Evolutionary conservation across 2,113 vertebrate species (phyloP).

Genomic region (Tragelaphus imberbis): DNA sequence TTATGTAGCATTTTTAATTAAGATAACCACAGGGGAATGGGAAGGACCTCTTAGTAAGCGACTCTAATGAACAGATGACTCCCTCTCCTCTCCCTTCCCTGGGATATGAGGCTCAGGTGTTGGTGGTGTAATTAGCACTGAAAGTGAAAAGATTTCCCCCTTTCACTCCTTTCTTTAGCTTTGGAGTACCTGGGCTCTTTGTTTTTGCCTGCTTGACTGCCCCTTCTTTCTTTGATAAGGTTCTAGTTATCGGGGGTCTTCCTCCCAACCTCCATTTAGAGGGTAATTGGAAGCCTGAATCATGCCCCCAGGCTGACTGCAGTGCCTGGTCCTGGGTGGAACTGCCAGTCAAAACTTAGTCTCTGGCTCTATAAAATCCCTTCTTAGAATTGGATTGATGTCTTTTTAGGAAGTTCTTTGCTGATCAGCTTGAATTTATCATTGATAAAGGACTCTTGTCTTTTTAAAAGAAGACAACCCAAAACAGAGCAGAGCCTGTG

Average conservation of each 20-base stretch:
- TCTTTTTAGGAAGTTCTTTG: slow-evolving; percentile 15
- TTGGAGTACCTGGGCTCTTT: not conserved
- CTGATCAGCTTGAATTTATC: not conserved
- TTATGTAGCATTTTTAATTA: not conserved
- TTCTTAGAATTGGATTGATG: not conserved
- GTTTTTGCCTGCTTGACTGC: not conserved
- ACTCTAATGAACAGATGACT: not conserved
- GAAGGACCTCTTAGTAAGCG: not conserved
- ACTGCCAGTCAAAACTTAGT: not conserved
- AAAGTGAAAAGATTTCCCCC: not conserved
- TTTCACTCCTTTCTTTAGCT: not conserved
- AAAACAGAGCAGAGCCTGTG: not conserved
- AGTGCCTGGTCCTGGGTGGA: not conserved
- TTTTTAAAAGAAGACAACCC: slow-evolving; percentile 20
- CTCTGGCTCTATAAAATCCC: not conserved
- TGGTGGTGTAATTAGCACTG: slow-evolving; percentile 20
- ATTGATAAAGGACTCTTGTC: not conserved
- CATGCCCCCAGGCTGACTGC: not conserved
- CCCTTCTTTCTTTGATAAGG: not conserved
- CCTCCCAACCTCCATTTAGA: not conserved
- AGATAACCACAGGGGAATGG: not conserved
- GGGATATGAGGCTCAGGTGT: not conserved
- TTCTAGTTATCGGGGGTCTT: not conserved
- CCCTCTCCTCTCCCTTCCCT: not conserved
- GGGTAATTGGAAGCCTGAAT: not conserved